phyloP scores from a whole-genome alignment of 2,888 invertebrate species.

The Macaria liturata region DNA sequence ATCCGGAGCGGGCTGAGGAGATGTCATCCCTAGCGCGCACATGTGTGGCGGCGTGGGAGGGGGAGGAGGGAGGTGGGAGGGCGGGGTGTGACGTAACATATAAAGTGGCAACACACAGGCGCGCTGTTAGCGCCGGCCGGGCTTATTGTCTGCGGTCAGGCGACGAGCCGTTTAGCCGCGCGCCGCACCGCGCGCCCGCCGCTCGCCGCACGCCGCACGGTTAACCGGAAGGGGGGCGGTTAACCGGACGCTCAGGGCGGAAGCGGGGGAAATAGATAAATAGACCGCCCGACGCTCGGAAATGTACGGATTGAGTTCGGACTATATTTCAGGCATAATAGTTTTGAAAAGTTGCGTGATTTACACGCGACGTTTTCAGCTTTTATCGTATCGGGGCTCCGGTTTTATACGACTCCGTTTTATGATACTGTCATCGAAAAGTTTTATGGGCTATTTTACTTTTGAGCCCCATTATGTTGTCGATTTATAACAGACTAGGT shows the following conservation, averaged over 20 bases:
- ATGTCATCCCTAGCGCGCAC: constrained; percentile 37
- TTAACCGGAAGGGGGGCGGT: constrained; percentile 83
- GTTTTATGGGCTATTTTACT: constrained; percentile 68
- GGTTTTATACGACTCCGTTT: constrained; percentile 64
- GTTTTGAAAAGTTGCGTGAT: constrained; percentile 81
- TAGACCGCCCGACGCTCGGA: constrained; percentile 82
- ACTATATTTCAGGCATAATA: constrained; percentile 83
- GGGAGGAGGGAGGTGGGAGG: constrained; percentile 41
- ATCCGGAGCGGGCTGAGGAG: constrained; percentile 27
- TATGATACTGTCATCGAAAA: constrained; percentile 69
- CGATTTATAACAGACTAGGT: constrained; percentile 54
- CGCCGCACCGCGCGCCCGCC: constrained; percentile 69
- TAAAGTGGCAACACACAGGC: constrained; percentile 83
- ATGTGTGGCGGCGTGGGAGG: constrained; percentile 34
- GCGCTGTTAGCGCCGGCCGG: constrained; percentile 81
- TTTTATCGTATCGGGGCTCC: constrained; percentile 74
- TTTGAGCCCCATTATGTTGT: constrained; percentile 58
- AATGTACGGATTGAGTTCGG: constrained; percentile 82
- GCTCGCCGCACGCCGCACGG: constrained; percentile 65
- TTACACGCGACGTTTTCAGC: constrained; percentile 78
- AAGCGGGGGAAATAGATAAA: constrained; percentile 84
- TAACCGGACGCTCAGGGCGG: constrained; percentile 82
- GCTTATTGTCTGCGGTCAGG: constrained; percentile 84
- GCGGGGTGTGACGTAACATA: constrained; percentile 76
- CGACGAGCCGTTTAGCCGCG: constrained; percentile 83